phyloP scores from a whole-genome alignment of 2,888 invertebrate species.

The Epistrophe eligans region DNA sequence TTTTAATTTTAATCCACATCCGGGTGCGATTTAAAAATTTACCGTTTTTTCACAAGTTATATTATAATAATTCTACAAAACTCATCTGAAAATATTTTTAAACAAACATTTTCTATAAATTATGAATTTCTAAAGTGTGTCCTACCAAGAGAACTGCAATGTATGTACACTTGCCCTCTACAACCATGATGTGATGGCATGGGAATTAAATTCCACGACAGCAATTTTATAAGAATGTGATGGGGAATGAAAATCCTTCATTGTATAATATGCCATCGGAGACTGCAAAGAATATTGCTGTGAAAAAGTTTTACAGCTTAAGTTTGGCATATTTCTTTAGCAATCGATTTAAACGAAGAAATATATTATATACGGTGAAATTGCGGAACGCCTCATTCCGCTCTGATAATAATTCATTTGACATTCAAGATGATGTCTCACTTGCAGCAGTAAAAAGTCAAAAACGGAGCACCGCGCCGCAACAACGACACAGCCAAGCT shows the following conservation, averaged over 20 bases:
- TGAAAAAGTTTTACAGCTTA: constrained; percentile 23
- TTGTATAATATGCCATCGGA: constrained; percentile 36
- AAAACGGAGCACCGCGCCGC: neutral
- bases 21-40: too few relatives aligned
- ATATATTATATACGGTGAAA: neutral
- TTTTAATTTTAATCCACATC: too few relatives aligned
- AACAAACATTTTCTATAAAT: neutral
- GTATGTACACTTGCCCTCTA: neutral
- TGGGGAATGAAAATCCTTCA: constrained; percentile 35
- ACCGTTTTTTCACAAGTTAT: too few relatives aligned
- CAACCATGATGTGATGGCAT: constrained; percentile 20
- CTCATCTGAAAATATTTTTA: too few relatives aligned
- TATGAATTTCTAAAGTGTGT: neutral
- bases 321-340: constrained; percentile 30
- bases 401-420: constrained; percentile 61
- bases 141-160: neutral
- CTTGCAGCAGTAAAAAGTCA: constrained; percentile 21
- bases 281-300: constrained; percentile 24
- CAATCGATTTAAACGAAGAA: constrained; percentile 28
- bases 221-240: constrained; percentile 50
- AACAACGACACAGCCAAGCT: neutral
- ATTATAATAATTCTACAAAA: too few relatives aligned
- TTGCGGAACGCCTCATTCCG: constrained; percentile 42
- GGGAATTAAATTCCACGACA: constrained; percentile 49
- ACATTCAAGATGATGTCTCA: constrained; percentile 60